Conservation (phyloP, 2,113 vertebrate species). For the Pachyramphus minor region DNA sequence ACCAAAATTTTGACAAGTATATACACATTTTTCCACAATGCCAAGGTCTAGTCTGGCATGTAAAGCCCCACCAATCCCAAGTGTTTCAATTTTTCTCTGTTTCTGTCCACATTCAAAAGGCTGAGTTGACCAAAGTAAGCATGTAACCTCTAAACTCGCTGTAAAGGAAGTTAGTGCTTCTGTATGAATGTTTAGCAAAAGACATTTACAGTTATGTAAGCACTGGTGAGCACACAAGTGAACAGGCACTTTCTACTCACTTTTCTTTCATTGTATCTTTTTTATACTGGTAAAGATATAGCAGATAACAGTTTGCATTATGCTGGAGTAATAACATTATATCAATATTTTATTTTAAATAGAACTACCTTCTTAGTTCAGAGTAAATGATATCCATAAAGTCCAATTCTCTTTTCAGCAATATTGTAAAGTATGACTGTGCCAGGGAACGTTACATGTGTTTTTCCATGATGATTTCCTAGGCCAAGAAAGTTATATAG, state of each 20-base stretch:
- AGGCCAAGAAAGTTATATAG: neutral
- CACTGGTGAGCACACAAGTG: neutral
- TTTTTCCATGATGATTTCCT: neutral
- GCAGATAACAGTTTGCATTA: neutral
- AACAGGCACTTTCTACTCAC: neutral
- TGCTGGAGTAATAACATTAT: neutral
- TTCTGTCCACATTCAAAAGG: neutral
- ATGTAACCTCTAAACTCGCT: neutral
- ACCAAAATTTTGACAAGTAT: neutral
- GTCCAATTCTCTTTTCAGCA: neutral
- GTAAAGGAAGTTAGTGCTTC: neutral
- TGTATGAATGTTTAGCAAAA: neutral
- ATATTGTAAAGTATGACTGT: neutral
- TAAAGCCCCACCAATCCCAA: neutral
- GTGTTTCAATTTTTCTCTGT: neutral
- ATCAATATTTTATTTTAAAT: neutral
- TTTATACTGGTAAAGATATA: neutral
- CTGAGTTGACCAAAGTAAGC: neutral
- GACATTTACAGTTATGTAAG: neutral
- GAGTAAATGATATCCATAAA: neutral
- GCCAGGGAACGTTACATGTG: neutral
- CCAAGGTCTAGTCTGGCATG: neutral
- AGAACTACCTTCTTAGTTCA: neutral
- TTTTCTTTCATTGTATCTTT: neutral
- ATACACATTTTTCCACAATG: neutral